phyloP scores from a whole-genome alignment of 2,113 vertebrate genomes.

The Takifugu flavidus region DNA sequence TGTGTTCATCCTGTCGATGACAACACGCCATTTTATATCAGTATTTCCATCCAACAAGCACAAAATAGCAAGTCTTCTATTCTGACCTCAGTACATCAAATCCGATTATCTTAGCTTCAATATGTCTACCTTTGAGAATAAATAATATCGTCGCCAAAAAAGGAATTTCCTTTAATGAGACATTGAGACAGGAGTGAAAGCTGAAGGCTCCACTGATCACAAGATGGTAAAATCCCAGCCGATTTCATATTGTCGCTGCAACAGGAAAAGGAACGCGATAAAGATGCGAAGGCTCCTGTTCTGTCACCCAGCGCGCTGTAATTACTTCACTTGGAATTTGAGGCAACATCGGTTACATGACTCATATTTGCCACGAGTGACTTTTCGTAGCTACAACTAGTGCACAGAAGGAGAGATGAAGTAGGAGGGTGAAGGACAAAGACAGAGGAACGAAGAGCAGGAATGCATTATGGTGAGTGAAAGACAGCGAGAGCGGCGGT shows the following conservation, averaged over 20 bases:
- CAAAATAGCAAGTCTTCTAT: neutral
- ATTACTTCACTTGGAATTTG: conserved; percentile 15
- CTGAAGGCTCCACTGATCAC: too few species aligned
- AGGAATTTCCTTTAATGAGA: too few species aligned
- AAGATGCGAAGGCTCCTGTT: too few species aligned
- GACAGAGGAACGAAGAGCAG: conserved; percentile 10
- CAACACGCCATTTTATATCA: neutral
- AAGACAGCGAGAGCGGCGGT: conserved; percentile 29
- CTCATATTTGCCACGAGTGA: conserved; percentile 39
- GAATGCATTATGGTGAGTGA: conserved; percentile 15
- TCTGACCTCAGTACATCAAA: conserved; percentile 9
- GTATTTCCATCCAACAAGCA: neutral
- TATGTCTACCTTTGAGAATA: neutral
- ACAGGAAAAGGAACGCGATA: too few species aligned
- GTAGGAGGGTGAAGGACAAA: neutral
- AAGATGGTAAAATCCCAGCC: too few species aligned
- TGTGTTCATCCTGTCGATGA: conserved; percentile 47
- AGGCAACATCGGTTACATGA: conserved; percentile 26
- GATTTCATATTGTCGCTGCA: too few species aligned
- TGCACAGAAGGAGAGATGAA: conserved; percentile 5
- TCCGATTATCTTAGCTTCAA: neutral
- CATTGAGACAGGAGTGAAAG: too few species aligned
- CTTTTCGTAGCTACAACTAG: conserved; percentile 41
- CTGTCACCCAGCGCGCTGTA: neutral
- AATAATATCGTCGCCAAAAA: too few species aligned